phyloP scores from a whole-genome alignment of 2,113 vertebrate species.

The Terrapene triunguis region DNA sequence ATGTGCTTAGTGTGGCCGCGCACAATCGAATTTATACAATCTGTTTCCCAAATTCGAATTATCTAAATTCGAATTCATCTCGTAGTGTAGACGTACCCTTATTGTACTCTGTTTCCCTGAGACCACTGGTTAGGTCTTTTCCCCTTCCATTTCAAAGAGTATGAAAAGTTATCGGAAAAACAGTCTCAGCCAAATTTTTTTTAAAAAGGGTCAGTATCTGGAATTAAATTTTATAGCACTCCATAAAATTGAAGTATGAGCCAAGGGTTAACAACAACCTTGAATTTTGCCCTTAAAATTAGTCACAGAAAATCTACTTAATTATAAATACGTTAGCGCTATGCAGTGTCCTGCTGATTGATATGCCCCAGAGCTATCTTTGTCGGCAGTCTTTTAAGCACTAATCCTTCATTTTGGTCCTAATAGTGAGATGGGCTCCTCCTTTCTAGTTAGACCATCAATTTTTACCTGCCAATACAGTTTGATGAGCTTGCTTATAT shows the following conservation, averaged over 20 bases:
- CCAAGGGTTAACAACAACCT: conserved; percentile 80
- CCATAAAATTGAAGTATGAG: conserved; percentile 79
- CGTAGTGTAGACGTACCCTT: no score
- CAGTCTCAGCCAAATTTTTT: conserved; percentile 54
- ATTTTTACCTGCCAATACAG: conserved; percentile 91
- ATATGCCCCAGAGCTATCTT: conserved; percentile 83
- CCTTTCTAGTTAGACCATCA: conserved; percentile 72
- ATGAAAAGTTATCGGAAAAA: conserved; percentile 60
- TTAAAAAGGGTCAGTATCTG: conserved; percentile 29
- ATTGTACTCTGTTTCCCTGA: conserved; percentile 40
- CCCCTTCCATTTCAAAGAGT: conserved; percentile 52
- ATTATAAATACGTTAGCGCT: conserved; percentile 78
- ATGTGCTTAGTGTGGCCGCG: no score
- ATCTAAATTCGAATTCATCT: no score
- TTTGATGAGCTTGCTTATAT: conserved; percentile 88
- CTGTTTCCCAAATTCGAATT: no score
- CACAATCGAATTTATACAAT: no score
- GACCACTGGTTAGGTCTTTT: conserved; percentile 45
- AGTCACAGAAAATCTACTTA: conserved; percentile 77
- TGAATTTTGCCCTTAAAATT: conserved; percentile 79
- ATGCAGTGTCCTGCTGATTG: conserved; percentile 79
- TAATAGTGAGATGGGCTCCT: conserved; percentile 76
- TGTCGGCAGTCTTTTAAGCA: conserved; percentile 85
- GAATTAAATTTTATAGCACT: conserved; percentile 75
- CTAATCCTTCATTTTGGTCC: conserved; percentile 85